Evolutionary conservation across 2,888 invertebrate species (phyloP), one percentile per base, ranked within the genome.

Genomic region (Limulus polyphemus): DNA sequence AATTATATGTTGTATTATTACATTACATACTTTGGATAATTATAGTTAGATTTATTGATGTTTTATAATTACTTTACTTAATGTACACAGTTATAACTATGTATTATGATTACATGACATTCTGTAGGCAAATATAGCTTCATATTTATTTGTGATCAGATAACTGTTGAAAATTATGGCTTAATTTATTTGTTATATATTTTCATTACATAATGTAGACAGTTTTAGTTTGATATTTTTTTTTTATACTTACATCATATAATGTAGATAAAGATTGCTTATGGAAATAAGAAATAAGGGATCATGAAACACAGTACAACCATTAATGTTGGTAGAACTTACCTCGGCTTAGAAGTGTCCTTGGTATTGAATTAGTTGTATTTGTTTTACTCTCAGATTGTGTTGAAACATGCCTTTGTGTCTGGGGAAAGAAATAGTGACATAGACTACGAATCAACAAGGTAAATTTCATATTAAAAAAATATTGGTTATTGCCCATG

Each of bases 381-480:
- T n/a, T 32, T 32, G 2, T 13, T 61, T 54, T 16, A n/a, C 13
- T 62, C 57, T 11, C 65, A 74, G 72, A 75, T 77, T 62, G 73
- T 94, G 56, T 80, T 83, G 58, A 85, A 85, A 2, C 86, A 86
- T 76, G 87, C 89, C 67, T 84, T 90, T 73, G 85, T 86, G 59
- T 86, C 85, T 66, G 69, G 64, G 13, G 59, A 66, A 56, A 57
- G 65, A 63, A 62, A 71, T 63, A 56, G 60, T 62, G 56, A 65
- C 56, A 61, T 92, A 47, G 93, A 94, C 76, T 88, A 89, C 72
- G 94, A 94, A 78, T 91, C 92, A 14, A 91, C 93, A 85, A 90
- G 91, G 90, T 90, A 74, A 82, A 79, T 74, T 32, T 32, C 5
- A 32, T 32, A 32, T 32, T 2, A 32, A 32, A 32, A 32, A 7